Base-by-base conservation (phyloP, 2,888 invertebrate species). In the Hydrotaea diabolus region DNA sequence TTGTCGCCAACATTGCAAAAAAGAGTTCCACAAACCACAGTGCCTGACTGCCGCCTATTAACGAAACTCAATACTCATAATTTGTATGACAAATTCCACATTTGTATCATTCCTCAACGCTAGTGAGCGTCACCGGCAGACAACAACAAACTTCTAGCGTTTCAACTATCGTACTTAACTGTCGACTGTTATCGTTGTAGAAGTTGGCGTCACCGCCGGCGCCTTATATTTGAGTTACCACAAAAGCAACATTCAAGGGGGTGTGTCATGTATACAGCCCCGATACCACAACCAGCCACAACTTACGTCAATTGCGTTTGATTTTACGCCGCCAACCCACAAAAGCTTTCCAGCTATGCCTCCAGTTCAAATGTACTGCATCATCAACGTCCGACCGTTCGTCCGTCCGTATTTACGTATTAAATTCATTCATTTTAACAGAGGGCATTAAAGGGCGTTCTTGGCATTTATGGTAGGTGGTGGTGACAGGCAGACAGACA, bases 391-490 rank as follows among this genome's bases (percentile, higher is more conserved):
- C 43, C 43, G 15, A 11, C 15, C 9, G 43, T 43, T 11, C 15
- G 43, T 43, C n/a, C n/a, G 49, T 49, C 49, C n/a, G 15, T n/a
- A 49, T 49, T 49, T 49, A 49, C 49, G 49, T 49, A 4, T 49
- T 49, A 4, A 49, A 49, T 49, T 49, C 49, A 49, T 59, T 43
- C 36, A 31, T 49, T 73, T 72, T 80, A 75, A 83, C 80, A 83
- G 83, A 83, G 83, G 83, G 43, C 80, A 83, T 74, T 80, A 23
- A 74, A 83, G 83, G 80, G 77, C 83, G 77, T 71, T 74, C 62
- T 43, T 11, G 36, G 64, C 39, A 7, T 75, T 72, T 73, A 13
- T 23, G 19, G 19, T 17, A 19, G 21, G 53, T 53, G 17, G 5
- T n/a, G 19, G 53, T n/a, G n/a, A n/a, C n/a, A n/a, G n/a, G n/a